A percentile compares a stretch with the other conserved stretches of the same genome.
These are phyloP conservation scores for Drosophila ohnishii DNA, from an alignment of 1,140 invertebrate genomes.

Conservation along the genomic window DNA sequence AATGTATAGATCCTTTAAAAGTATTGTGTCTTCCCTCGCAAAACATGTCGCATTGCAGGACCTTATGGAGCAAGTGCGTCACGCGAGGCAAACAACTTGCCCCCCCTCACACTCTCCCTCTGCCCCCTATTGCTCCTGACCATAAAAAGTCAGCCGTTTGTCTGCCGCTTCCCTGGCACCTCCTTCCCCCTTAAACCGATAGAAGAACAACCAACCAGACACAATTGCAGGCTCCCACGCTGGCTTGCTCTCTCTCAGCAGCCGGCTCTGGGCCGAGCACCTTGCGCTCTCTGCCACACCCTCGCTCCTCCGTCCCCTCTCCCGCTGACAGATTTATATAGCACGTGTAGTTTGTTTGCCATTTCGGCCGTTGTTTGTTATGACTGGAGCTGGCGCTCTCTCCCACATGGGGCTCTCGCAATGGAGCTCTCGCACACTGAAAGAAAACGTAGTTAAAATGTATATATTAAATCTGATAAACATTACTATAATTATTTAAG, in stretches of 20 bases:
- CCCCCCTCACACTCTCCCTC: not conserved
- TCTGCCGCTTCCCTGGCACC: conserved; percentile 16
- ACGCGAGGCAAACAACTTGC: conserved; percentile 39
- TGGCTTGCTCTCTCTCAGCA: conserved; percentile 8
- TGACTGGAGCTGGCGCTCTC: conserved; percentile 54
- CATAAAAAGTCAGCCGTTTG: conserved; percentile 32
- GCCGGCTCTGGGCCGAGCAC: conserved; percentile 7
- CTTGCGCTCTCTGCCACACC: not conserved
- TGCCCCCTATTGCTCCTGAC: not conserved
- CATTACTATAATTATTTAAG: not conserved
- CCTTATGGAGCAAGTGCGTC: conserved; percentile 57
- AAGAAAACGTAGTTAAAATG: not conserved
- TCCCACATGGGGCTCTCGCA: conserved; percentile 16
- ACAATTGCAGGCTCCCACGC: conserved; percentile 40
- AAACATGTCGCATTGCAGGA: conserved; percentile 47
- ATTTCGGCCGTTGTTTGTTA: conserved; percentile 69
- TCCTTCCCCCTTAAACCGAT: not conserved
- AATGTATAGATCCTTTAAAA: not conserved
- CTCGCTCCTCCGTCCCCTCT: conserved; percentile 6
- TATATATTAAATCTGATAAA: not conserved
- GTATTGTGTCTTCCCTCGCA: conserved; percentile 16
- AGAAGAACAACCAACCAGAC: conserved; percentile 31
- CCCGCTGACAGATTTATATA: conserved; percentile 6
- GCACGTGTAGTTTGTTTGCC: conserved; percentile 73
- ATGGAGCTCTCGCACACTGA: not conserved